phyloP scores from a whole-genome alignment of 2,113 vertebrate genomes.

The Oryzias woworae region DNA sequence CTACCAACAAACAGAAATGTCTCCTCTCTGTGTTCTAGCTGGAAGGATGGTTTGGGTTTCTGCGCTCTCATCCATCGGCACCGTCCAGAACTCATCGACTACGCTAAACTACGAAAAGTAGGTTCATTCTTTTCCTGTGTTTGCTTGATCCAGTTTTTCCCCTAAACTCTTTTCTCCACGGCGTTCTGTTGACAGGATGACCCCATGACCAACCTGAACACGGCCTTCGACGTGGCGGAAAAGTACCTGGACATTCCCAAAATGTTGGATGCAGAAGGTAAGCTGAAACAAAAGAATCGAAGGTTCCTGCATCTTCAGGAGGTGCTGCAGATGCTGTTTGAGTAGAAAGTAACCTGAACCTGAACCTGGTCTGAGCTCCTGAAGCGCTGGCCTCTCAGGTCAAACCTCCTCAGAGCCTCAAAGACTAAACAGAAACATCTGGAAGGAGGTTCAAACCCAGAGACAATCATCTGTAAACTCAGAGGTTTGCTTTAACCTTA shows the following conservation, averaged over 20 bases:
- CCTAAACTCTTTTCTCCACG: not conserved
- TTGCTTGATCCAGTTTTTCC: not conserved
- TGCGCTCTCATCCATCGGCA: conserved; percentile 98
- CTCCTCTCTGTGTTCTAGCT: conserved; percentile 72
- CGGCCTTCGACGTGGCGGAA: conserved; percentile 93
- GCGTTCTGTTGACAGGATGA: conserved; percentile 77
- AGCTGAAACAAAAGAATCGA: conserved; percentile 27
- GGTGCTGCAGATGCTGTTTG: too few species aligned
- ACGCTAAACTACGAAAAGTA: conserved; percentile 96
- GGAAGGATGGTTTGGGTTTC: conserved; percentile 98
- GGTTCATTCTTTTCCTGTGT: not conserved
- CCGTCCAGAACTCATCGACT: conserved; percentile 98
- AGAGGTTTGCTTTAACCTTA: too few species aligned
- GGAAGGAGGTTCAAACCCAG: too few species aligned
- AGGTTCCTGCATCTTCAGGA: too few species aligned
- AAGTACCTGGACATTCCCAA: conserved; percentile 94
- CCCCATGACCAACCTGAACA: conserved; percentile 92
- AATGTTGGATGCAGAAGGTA: conserved; percentile 96
- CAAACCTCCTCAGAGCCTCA: too few species aligned
- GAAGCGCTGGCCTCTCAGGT: too few species aligned
- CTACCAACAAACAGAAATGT: not conserved
- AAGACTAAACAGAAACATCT: too few species aligned
- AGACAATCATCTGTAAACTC: too few species aligned
- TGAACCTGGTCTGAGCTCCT: too few species aligned
- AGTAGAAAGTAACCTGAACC: too few species aligned